Conservation (phyloP, 2,888 invertebrate species). For the Rhagonycha lutea region DNA sequence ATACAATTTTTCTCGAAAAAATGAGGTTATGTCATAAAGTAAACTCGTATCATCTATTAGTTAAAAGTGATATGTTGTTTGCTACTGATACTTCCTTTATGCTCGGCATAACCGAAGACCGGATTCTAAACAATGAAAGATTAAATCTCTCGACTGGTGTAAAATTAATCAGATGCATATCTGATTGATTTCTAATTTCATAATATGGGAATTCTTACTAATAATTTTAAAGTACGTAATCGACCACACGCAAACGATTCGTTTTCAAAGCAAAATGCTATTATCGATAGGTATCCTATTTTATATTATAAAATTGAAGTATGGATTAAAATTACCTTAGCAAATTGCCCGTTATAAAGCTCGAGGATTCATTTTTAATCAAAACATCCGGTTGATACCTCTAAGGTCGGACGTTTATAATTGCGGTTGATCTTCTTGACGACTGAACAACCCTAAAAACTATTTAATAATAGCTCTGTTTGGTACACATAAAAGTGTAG, state of each 20-base stretch:
- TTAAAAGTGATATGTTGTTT: not conserved
- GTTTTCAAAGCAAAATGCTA: not conserved
- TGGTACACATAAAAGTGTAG: too few relatives aligned
- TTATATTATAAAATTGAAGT: not conserved
- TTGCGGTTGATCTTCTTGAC: not conserved
- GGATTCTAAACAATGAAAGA: slow-evolving; percentile 16
- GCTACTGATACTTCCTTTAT: not conserved
- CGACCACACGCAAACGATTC: not conserved
- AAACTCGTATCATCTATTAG: too few relatives aligned
- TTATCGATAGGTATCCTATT: not conserved
- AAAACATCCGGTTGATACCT: not conserved
- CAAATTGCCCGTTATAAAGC: not conserved
- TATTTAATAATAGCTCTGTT: too few relatives aligned
- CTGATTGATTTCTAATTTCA: not conserved
- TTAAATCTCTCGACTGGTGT: slow-evolving; percentile 10
- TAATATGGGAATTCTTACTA: not conserved
- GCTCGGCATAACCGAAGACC: slow-evolving; percentile 10
- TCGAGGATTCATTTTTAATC: not conserved
- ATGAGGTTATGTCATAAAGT: not conserved
- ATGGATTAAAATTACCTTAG: not conserved
- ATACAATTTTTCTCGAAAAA: not conserved
- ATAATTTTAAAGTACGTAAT: not conserved
- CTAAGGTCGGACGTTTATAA: not conserved
- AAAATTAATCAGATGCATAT: not conserved
- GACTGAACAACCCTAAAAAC: not conserved